phyloP scores from a whole-genome alignment of 2,797 vertebrate genomes.

The Chelidonichthys spinosus region DNA sequence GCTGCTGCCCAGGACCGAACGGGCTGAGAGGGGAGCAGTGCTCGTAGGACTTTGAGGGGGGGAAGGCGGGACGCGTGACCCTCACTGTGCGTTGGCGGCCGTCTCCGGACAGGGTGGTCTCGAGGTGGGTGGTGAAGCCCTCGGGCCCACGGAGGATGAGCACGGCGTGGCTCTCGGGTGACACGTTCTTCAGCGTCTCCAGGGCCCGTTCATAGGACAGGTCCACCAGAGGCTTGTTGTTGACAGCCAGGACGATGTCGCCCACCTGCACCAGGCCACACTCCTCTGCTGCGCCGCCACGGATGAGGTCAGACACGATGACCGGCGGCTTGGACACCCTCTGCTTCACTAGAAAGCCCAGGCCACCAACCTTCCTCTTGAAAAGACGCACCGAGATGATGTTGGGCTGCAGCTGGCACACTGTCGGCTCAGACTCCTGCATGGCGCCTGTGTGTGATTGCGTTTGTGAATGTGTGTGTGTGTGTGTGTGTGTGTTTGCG shows the following conservation, averaged over 20 bases:
- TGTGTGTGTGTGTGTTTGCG: conserved; percentile 14
- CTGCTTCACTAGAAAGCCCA: conserved; percentile 97
- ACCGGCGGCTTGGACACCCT: conserved; percentile 94
- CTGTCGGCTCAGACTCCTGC: conserved; percentile 92
- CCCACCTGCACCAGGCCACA: conserved; percentile 97
- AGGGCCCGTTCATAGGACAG: conserved; percentile 92
- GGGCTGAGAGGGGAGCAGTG: conserved; percentile 81
- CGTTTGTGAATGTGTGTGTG: background rate
- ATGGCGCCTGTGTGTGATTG: conserved; percentile 78
- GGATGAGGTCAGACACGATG: conserved; percentile 96
- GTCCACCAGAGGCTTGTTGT: conserved; percentile 95
- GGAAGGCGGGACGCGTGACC: conserved; percentile 88
- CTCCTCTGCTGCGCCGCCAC: conserved; percentile 94
- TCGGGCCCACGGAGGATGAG: conserved; percentile 95
- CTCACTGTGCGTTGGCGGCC: conserved; percentile 94
- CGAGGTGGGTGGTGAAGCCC: conserved; percentile 96
- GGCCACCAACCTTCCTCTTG: conserved; percentile 94
- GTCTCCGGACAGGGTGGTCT: conserved; percentile 93
- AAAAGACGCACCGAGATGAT: conserved; percentile 97
- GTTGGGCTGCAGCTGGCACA: conserved; percentile 97
- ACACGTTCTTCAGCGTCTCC: conserved; percentile 92
- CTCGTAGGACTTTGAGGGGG: conserved; percentile 82
- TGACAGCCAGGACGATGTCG: conserved; percentile 96
- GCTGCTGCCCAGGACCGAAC: conserved; percentile 61
- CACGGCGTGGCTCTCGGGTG: conserved; percentile 92